Evolutionary conservation across 2,113 vertebrate genomes (phyloP).

Genomic region (Neofelis nebulosa): DNA sequence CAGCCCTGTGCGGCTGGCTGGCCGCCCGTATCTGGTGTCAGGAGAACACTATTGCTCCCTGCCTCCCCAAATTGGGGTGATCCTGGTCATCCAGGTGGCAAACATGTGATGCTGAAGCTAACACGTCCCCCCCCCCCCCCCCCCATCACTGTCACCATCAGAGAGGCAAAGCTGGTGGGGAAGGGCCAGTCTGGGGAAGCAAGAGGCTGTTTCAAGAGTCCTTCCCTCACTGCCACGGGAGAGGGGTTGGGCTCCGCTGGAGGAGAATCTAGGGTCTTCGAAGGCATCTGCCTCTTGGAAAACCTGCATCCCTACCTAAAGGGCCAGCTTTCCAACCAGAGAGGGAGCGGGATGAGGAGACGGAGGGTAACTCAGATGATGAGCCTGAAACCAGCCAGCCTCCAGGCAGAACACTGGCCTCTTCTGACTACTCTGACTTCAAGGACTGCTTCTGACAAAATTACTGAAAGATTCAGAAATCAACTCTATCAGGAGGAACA

Average conservation of each 20-base stretch:
- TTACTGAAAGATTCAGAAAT: neutral
- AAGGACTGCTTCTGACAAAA: neutral
- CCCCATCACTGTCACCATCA: neutral
- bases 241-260: neutral
- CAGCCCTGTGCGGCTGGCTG: neutral
- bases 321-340: neutral
- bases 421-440: neutral
- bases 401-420: neutral
- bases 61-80: neutral
- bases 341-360: neutral
- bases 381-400: neutral
- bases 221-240: neutral
- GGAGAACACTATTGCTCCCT: neutral
- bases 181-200: neutral
- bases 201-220: neutral
- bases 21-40: neutral
- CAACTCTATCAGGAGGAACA: neutral
- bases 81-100: neutral
- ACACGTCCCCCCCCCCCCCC: accelerated
- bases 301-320: neutral
- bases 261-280: neutral
- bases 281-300: neutral
- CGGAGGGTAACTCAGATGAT: neutral
- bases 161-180: neutral
- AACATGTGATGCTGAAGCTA: neutral